Evolutionary conservation across 2,888 invertebrate genomes (phyloP), one percentile per base, ranked within the genome.

Genomic region (Anoplius nigerrimus): DNA sequence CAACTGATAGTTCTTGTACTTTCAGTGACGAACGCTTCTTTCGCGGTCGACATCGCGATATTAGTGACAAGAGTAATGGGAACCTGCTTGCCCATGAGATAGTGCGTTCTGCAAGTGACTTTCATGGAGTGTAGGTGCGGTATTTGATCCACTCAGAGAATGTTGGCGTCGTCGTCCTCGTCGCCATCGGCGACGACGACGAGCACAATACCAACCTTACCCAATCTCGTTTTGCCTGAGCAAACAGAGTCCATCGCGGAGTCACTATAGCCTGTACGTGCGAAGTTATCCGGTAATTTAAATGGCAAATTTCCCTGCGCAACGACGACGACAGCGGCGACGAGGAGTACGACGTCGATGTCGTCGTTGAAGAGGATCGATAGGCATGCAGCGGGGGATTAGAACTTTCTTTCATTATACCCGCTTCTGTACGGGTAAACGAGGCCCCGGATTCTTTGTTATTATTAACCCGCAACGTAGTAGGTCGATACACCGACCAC

Each of bases 371-470:
- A 53, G 59, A 62, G 62, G 72, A 79, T 79, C 79, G 75, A 79
- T 80, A 72, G 67, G 52, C 70, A 57, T 45, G 63, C 65, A 54
- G 67, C 63, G 59, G 60, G 69, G 71, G 75, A 80, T 79, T 78
- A 76, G 62, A 80, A 77, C 64, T 77, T 78, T 77, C 73, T 70
- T 76, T 80, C 72, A 69, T 72, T 78, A 69, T 72, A 68, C 74
- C 65, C 72, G 68, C 71, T 69, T 71, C 57, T 66, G 67, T 65
- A 63, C 22, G 46, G 68, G 72, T 65, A 72, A 71, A 74, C 71
- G 72, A 70, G 79, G 72, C 69, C 71, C 71, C 74, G 62, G 76
- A 78, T 80, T 79, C 75, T 71, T 78, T 69, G 78, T 76, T 80
- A 82, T 82, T 80, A 81, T 75, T 78, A 76, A 79, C 73, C 68